These are phyloP conservation scores for Eudemis profundana DNA, from an alignment of 2,888 invertebrate genomes.

Conservation along the genomic window DNA sequence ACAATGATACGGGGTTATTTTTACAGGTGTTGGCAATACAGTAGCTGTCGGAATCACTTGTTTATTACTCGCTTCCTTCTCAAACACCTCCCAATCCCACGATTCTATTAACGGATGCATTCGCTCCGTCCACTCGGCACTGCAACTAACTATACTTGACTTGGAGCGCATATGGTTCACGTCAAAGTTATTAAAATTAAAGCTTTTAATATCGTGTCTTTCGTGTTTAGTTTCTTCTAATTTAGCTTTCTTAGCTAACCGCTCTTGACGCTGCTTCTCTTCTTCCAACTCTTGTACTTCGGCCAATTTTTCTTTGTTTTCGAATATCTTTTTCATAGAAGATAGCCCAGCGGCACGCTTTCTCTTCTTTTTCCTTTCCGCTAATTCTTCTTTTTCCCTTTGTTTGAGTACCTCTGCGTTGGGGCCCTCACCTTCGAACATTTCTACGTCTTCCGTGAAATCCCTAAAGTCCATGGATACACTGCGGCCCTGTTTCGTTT, in stretches of 20 bases:
- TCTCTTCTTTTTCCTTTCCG: constrained; percentile 83
- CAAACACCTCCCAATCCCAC: constrained; percentile 88
- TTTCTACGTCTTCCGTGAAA: constrained; percentile 83
- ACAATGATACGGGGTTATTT: constrained; percentile 78
- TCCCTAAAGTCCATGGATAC: constrained; percentile 90
- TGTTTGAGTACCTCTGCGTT: constrained; percentile 87
- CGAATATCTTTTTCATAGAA: constrained; percentile 89
- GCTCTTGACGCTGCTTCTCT: constrained; percentile 74
- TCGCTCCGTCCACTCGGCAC: constrained; percentile 86
- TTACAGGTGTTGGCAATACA: constrained; percentile 78
- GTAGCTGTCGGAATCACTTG: constrained; percentile 77
- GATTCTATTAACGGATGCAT: constrained; percentile 87
- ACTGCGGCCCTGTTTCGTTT: constrained; percentile 90
- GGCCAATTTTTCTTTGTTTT: constrained; percentile 89
- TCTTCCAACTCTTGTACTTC: constrained; percentile 86
- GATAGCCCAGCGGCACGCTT: constrained; percentile 88
- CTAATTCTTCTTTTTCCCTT: constrained; percentile 84
- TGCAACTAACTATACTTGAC: constrained; percentile 78
- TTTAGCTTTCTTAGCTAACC: constrained; percentile 75
- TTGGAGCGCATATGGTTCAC: constrained; percentile 82
- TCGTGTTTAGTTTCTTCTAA: constrained; percentile 75
- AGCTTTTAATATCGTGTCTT: constrained; percentile 78
- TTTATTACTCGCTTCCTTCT: constrained; percentile 83
- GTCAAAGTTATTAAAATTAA: constrained; percentile 78
- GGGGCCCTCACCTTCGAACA: constrained; percentile 90